Percentiles rank a stretch among this genome's conserved stretches.
Conservation (phyloP, 2,797 vertebrate genomes). For the Natrix natrix region DNA sequence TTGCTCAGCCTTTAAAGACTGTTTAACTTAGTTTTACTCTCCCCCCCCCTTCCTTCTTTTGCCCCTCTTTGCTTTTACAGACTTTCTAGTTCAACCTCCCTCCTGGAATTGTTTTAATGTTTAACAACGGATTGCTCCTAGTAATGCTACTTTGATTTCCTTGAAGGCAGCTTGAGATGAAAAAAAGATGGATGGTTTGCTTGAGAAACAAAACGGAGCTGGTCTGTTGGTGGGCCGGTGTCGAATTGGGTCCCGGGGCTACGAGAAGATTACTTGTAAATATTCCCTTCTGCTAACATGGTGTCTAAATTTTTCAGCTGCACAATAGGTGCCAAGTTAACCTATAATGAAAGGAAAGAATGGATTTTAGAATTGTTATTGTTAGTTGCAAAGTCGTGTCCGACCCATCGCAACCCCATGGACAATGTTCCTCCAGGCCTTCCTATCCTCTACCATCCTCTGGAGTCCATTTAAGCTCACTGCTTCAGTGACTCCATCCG, state of each 20-base stretch:
- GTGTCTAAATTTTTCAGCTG: background rate
- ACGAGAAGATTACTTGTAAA: too few relatives aligned
- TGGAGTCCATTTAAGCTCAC: too few relatives aligned
- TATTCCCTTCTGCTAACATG: background rate
- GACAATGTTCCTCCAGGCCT: too few relatives aligned
- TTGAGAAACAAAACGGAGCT: background rate
- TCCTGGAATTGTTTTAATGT: background rate
- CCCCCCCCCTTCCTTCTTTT: background rate
- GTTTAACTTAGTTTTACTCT: background rate
- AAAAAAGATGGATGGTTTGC: too few relatives aligned
- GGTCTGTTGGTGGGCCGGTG: background rate
- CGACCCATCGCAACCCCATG: too few relatives aligned
- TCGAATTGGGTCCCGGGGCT: background rate
- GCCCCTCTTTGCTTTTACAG: background rate
- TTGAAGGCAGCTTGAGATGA: background rate
- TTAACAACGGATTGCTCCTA: background rate
- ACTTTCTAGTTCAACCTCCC: background rate
- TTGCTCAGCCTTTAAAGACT: background rate
- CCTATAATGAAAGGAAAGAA: background rate
- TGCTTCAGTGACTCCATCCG: too few relatives aligned
- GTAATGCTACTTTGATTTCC: background rate
- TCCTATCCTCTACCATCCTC: too few relatives aligned
- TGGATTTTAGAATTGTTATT: background rate
- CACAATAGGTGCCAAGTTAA: background rate
- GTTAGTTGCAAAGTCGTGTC: too few relatives aligned